Percentiles rank a stretch among this genome's conserved stretches.
phyloP scores from a whole-genome alignment of 2,113 vertebrate species.

The Perccottus glenii region DNA sequence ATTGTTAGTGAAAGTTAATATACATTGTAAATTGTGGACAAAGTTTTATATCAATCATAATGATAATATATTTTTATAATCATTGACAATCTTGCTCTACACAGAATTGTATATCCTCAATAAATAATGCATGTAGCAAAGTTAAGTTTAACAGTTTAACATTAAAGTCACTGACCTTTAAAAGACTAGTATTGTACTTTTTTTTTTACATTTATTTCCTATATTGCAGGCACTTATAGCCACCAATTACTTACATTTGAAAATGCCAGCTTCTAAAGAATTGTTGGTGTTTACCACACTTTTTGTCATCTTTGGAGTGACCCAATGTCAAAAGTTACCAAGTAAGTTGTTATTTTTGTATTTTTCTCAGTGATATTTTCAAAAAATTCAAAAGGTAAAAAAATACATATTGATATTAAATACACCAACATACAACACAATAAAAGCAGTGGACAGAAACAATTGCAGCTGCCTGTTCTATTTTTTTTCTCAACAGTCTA shows the following conservation, averaged over 20 bases:
- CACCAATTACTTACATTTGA: slow-evolving; percentile 35
- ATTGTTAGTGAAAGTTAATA: not conserved
- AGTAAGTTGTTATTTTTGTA: slow-evolving; percentile 68
- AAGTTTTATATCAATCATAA: not conserved
- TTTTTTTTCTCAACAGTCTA: too few relatives aligned
- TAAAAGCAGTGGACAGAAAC: not conserved
- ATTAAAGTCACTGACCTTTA: too few relatives aligned
- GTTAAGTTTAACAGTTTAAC: too few relatives aligned
- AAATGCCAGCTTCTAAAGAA: slow-evolving; percentile 60
- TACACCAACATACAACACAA: not conserved
- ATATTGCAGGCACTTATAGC: slow-evolving; percentile 65
- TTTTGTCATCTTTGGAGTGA: slow-evolving; percentile 53
- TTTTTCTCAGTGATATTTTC: not conserved
- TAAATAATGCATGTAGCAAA: too few relatives aligned
- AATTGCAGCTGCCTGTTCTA: too few relatives aligned
- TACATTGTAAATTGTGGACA: not conserved
- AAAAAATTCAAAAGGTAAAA: too few relatives aligned
- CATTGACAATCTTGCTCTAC: too few relatives aligned
- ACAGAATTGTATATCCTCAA: too few relatives aligned
- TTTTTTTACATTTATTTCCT: slow-evolving; percentile 23
- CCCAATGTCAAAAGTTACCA: slow-evolving; percentile 72
- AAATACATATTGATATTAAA: too few relatives aligned
- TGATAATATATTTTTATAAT: too few relatives aligned
- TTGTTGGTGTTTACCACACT: slow-evolving; percentile 68
- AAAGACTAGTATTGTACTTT: not conserved